phyloP scores from a whole-genome alignment of 1,140 invertebrate genomes.

The Drosophila arawakana region DNA sequence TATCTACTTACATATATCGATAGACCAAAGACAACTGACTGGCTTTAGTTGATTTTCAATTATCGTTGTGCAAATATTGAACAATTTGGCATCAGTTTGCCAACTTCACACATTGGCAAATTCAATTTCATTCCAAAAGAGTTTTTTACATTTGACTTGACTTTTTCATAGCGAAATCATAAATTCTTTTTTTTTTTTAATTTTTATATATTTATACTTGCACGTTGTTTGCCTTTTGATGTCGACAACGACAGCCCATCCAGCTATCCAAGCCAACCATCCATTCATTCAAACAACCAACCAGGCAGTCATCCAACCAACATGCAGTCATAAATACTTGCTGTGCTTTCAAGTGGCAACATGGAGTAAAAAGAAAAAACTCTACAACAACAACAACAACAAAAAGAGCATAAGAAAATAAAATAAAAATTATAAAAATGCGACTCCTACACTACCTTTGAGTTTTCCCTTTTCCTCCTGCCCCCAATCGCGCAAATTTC shows the following conservation, averaged over 20 bases:
- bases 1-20: background rate
- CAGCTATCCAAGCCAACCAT: conserved; percentile 51
- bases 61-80: conserved; percentile 63
- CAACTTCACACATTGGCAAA: conserved; percentile 59
- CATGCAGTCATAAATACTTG: conserved; percentile 75
- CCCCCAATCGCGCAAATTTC: conserved; percentile 31
- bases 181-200: conserved; percentile 51
- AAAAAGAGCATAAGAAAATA: conserved; percentile 39
- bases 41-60: conserved; percentile 68
- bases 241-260: conserved; percentile 41
- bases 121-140: conserved; percentile 53
- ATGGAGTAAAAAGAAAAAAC: conserved; percentile 34
- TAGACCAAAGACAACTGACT: background rate
- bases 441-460: conserved; percentile 70
- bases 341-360: conserved; percentile 79
- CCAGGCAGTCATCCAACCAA: conserved; percentile 55
- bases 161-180: conserved; percentile 61
- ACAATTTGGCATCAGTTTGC: conserved; percentile 37
- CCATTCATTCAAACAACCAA: conserved; percentile 30
- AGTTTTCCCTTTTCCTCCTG: conserved; percentile 41
- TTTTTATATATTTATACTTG: conserved; percentile 20
- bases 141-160: conserved; percentile 63
- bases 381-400: background rate
- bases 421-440: conserved; percentile 73
- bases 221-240: conserved; percentile 67